Base-by-base conservation (phyloP, 2,797 vertebrate species). In the Acipenser transmontanus region DNA sequence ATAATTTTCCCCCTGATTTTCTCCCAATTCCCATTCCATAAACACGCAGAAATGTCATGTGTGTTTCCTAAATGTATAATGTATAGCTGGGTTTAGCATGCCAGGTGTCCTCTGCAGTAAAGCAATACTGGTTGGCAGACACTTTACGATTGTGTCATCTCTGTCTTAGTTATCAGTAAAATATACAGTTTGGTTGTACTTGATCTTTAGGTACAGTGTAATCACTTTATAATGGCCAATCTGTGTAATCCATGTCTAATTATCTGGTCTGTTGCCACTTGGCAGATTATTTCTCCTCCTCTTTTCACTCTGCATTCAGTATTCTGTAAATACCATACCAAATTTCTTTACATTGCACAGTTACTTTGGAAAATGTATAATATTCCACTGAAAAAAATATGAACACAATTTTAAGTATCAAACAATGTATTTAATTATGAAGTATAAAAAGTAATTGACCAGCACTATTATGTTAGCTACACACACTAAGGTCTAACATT, bases 231-330 rank as follows among this genome's bases (percentile, higher is more conserved):
- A 20, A 56, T 56, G 54, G 8, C 47, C 7, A 51, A 65, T 20
- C 7, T 65, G 20, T 12, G 34, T 65, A 54, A 56, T 65, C 63
- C 63, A 65, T 65, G 34, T 54, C 50, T 56, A 65, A 65, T 65
- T 65, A 65, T 57, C 47, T 57, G 64, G 50, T 20, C 8, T 17
- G 63, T 52, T 52, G 63, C 63, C 63, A 65, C 17, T 17, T 12
- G 12, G 9, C 6, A 11, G 63, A 20, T 65, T 56, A 54, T 17
- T n/a, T 65, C 63, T 51, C 11, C 47, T 65, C 52, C 52, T 65
- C 63, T 48, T 34, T 51, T 47, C 50, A 9, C 13, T 65, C 51
- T 17, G 17, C 17, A 65, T 65, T 34, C 11, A 7, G 63, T 17
- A 12, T 34, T 11, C 7, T 47, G 20, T 7, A n/a, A 34, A 50